These are phyloP conservation scores for Phalera bucephala DNA, from an alignment of 2,888 invertebrate genomes.

Conservation along the genomic window DNA sequence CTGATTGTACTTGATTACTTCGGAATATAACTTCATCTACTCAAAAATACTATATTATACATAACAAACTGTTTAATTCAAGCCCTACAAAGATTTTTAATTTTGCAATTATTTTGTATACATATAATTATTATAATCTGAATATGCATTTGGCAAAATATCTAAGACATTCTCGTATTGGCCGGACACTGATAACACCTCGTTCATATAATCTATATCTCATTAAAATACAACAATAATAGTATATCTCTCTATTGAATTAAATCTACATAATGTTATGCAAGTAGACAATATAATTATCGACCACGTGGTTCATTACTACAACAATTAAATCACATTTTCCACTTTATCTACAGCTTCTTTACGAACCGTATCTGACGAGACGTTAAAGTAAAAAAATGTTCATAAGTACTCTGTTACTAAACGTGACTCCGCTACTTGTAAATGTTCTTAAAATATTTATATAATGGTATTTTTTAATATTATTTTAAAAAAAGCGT, in stretches of 20 bases:
- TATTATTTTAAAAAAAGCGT: slow-evolving; percentile 56
- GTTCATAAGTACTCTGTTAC: slow-evolving; percentile 72
- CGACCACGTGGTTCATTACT: slow-evolving; percentile 70
- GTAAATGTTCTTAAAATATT: slow-evolving; percentile 80
- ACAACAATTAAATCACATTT: slow-evolving; percentile 81
- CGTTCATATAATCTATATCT: slow-evolving; percentile 64
- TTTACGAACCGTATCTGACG: slow-evolving; percentile 56
- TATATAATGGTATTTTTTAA: slow-evolving; percentile 50
- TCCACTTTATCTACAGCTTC: slow-evolving; percentile 62
- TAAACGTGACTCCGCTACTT: slow-evolving; percentile 63
- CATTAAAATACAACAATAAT: slow-evolving; percentile 76
- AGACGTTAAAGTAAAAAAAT: slow-evolving; percentile 49
- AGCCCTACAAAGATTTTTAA: slow-evolving; percentile 58
- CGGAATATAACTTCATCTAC: slow-evolving; percentile 47
- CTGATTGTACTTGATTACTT: slow-evolving; percentile 71
- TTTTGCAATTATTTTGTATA: slow-evolving; percentile 57
- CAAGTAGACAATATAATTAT: slow-evolving; percentile 66
- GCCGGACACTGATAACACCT: slow-evolving; percentile 74
- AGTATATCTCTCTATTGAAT: slow-evolving; percentile 75
- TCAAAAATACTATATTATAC: slow-evolving; percentile 25
- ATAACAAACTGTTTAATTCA: slow-evolving; percentile 47
- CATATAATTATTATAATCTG: slow-evolving; percentile 45
- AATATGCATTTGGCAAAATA: slow-evolving; percentile 66
- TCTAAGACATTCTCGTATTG: slow-evolving; percentile 68
- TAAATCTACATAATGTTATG: slow-evolving; percentile 69